These are phyloP conservation scores for Zeus faber DNA, from an alignment of 2,113 vertebrate species.

Conservation along the genomic window DNA sequence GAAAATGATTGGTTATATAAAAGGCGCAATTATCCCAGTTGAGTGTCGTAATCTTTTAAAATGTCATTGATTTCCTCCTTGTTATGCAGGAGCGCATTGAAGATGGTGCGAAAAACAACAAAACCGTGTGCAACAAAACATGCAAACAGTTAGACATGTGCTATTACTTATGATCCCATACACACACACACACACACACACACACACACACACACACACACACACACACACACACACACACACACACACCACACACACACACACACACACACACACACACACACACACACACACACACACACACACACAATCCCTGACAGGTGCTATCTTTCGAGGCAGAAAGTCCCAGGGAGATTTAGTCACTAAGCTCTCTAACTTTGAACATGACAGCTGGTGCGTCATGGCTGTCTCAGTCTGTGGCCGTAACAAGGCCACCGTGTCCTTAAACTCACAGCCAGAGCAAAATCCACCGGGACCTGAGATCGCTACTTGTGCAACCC, in stretches of 20 bases:
- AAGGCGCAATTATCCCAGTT: too few relatives aligned
- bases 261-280: neutral
- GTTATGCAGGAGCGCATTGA: neutral
- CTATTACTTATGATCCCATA: neutral
- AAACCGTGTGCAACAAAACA: neutral
- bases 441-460: constrained; percentile 32
- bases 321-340: neutral
- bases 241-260: too few relatives aligned
- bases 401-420: constrained; percentile 1
- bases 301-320: constrained; percentile 1
- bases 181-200: constrained; percentile 1
- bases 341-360: neutral
- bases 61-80: too few relatives aligned
- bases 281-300: neutral
- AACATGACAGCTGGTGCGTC: neutral
- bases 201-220: neutral
- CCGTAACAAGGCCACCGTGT: constrained; percentile 13
- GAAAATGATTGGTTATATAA: too few relatives aligned
- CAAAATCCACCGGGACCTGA: neutral
- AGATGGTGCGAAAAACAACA: neutral
- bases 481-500: neutral
- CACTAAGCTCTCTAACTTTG: neutral
- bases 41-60: too few relatives aligned
- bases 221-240: neutral
- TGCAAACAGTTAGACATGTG: neutral